phyloP scores from a whole-genome alignment of 2,113 vertebrate species.

The Alexandromys fortis region DNA sequence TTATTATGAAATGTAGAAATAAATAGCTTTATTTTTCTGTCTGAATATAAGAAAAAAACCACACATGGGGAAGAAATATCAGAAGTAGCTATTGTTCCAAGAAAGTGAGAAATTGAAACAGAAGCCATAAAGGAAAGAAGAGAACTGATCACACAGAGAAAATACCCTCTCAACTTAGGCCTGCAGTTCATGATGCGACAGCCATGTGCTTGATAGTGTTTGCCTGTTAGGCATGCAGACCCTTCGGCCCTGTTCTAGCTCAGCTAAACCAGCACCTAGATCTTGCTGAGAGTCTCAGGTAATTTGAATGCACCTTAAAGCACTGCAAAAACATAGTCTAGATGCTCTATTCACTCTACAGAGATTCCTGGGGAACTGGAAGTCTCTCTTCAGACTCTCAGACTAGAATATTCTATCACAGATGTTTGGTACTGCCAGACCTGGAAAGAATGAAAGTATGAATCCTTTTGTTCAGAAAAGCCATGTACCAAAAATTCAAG shows the following conservation, averaged over 20 bases:
- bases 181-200: background rate
- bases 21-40: constrained; percentile 52
- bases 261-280: background rate
- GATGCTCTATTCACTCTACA: background rate
- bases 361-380: background rate
- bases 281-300: background rate
- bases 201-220: background rate
- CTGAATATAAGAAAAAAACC: constrained; percentile 13
- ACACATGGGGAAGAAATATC: background rate
- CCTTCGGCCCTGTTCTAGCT: background rate
- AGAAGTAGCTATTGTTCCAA: constrained; percentile 8
- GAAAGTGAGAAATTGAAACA: constrained; percentile 10
- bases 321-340: background rate
- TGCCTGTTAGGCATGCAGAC: background rate
- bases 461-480: constrained; percentile 22
- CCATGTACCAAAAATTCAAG: background rate
- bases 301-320: background rate
- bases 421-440: background rate
- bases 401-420: background rate
- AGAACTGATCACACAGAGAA: background rate
- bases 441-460: background rate
- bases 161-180: background rate
- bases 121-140: background rate
- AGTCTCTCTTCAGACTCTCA: background rate
- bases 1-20: constrained; percentile 38